phyloP scores from a whole-genome alignment of 1,140 invertebrate species.

The Brachionus sp. region DNA sequence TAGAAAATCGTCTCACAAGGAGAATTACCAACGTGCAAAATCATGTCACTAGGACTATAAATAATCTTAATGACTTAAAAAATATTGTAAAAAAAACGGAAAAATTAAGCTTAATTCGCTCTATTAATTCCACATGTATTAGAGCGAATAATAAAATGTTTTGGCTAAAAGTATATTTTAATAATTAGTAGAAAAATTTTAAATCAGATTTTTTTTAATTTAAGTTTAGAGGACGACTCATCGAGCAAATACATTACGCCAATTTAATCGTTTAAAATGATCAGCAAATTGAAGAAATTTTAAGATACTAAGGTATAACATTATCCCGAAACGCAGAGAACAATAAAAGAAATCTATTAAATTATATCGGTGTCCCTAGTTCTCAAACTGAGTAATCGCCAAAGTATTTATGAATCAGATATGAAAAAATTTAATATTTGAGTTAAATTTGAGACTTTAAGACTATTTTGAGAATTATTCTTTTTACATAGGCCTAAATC shows the following conservation, averaged over 20 bases:
- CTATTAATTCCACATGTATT: background rate
- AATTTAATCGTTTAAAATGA: background rate
- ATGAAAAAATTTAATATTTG: background rate
- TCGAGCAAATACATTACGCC: background rate
- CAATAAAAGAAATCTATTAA: background rate
- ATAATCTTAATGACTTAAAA: background rate
- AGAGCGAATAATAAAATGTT: background rate
- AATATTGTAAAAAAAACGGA: background rate
- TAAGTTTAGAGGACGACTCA: background rate
- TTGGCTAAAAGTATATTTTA: slow-evolving; percentile 11
- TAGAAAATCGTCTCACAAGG: background rate
- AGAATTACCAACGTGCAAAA: background rate
- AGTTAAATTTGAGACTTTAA: background rate
- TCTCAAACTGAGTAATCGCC: background rate
- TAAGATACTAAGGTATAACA: background rate
- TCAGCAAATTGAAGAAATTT: background rate
- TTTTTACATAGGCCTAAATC: too few relatives aligned
- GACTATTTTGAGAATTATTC: background rate
- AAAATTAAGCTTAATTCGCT: background rate
- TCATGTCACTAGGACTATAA: background rate
- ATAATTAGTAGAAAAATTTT: background rate
- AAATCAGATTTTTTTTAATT: background rate
- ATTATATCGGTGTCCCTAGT: background rate
- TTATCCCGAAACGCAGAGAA: background rate
- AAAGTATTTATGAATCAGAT: background rate